Percentiles rank a stretch among this genome's conserved stretches.
Evolutionary conservation across 2,797 vertebrate genomes (phyloP).

Genomic region (Melopsittacus undulatus): DNA sequence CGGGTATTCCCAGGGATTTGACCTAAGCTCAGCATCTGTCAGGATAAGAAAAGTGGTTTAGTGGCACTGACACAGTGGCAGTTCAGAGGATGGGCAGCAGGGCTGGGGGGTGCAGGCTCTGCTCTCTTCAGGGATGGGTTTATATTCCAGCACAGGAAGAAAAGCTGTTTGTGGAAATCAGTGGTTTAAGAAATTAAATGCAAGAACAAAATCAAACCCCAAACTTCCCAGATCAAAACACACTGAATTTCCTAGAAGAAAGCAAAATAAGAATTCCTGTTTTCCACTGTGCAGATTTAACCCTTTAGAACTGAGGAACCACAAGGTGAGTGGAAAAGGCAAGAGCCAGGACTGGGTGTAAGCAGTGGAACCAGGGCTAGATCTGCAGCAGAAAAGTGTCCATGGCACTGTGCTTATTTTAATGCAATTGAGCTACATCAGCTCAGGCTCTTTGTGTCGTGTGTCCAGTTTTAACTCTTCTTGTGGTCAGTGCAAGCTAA

Average conservation of each 20-base stretch:
- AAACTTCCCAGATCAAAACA: not conserved
- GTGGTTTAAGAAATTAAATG: not conserved
- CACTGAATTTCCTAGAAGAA: not conserved
- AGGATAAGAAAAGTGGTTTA: not conserved
- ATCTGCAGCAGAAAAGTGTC: not conserved
- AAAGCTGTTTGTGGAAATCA: not conserved
- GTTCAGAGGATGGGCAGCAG: not conserved
- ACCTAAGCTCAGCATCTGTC: conserved; percentile 47
- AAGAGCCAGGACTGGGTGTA: not conserved
- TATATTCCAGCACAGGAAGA: not conserved
- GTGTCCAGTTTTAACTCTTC: not conserved
- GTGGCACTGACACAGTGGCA: not conserved
- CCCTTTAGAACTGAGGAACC: not conserved
- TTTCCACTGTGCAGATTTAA: not conserved
- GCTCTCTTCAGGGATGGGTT: not conserved
- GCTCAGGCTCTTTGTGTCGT: not conserved
- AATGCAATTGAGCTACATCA: not conserved
- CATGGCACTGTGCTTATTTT: not conserved
- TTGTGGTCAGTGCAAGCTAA: not conserved
- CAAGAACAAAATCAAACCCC: not conserved
- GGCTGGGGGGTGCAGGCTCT: not conserved
- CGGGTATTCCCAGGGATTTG: conserved; percentile 8
- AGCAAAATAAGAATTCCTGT: not conserved
- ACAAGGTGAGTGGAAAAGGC: not conserved
- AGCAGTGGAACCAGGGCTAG: not conserved